Conservation (phyloP, 1,140 invertebrate genomes). For the Temnothorax nylanderi region DNA sequence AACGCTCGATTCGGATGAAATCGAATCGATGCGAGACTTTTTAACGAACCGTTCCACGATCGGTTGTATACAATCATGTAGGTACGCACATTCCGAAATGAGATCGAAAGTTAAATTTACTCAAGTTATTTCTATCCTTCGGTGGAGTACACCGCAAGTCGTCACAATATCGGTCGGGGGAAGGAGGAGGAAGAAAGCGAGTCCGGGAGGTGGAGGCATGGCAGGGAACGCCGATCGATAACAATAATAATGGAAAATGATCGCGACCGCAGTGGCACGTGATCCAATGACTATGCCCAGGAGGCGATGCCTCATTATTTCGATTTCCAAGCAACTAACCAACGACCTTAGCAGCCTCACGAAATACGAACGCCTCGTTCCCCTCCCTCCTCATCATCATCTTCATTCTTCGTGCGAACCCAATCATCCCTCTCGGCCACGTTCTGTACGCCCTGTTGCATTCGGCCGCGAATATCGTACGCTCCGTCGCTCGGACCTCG, state of each 20-base stretch:
- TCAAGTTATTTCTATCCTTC: conserved; percentile 71
- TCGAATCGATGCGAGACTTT: conserved; percentile 65
- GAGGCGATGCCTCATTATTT: conserved; percentile 83
- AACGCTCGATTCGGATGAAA: conserved; percentile 28
- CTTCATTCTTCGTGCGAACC: conserved; percentile 75
- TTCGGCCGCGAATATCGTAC: conserved; percentile 71
- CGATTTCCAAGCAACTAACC: conserved; percentile 82
- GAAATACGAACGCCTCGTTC: conserved; percentile 73
- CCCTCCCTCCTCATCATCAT: conserved; percentile 64
- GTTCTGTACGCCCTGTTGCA: conserved; percentile 65
- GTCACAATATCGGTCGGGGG: conserved; percentile 71
- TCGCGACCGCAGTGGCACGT: conserved; percentile 83
- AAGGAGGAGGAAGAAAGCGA: conserved; percentile 29
- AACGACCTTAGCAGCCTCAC: conserved; percentile 77
- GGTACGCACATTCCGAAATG: conserved; percentile 65
- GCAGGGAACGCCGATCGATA: conserved; percentile 76
- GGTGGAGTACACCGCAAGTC: conserved; percentile 65
- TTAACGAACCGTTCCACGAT: conserved; percentile 57
- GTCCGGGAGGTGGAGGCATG: conserved; percentile 2
- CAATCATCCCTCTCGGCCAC: conserved; percentile 72
- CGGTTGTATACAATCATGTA: conserved; percentile 46
- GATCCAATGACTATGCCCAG: conserved; percentile 83
- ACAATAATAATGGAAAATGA: conserved; percentile 84
- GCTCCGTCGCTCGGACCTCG: conserved; percentile 61
- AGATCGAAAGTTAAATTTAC: conserved; percentile 76